These are phyloP conservation scores for Lymantria dispar DNA, from an alignment of 2,888 invertebrate species.

Conservation along the genomic window DNA sequence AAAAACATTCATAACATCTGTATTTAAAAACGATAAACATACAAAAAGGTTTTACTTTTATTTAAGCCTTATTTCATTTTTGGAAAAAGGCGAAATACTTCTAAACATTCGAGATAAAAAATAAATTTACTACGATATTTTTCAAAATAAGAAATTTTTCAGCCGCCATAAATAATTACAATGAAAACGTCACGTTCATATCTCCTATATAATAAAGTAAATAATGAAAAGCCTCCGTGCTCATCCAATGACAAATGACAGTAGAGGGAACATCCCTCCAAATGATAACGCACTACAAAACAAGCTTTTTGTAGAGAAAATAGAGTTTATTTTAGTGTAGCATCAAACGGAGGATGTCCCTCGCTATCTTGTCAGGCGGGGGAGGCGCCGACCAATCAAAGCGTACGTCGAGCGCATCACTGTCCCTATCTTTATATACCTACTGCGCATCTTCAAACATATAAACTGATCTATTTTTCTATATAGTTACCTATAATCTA, in stretches of 20 bases:
- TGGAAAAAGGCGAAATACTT: too few species aligned
- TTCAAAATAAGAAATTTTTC: too few species aligned
- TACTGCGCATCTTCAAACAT: slow-evolving; percentile 59
- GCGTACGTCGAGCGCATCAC: slow-evolving; percentile 67
- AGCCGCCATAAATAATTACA: neutral
- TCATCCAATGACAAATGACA: slow-evolving; percentile 81
- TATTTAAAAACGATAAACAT: too few species aligned
- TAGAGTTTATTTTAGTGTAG: slow-evolving; percentile 37
- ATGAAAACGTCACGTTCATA: slow-evolving; percentile 23
- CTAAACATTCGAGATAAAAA: too few species aligned
- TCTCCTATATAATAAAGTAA: slow-evolving; percentile 57
- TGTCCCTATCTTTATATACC: slow-evolving; percentile 66
- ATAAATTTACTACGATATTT: too few species aligned
- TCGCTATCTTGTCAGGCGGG: slow-evolving; percentile 80
- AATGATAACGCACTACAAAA: slow-evolving; percentile 31
- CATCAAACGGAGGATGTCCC: slow-evolving; percentile 67
- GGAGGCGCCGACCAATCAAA: slow-evolving; percentile 72
- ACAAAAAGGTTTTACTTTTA: too few species aligned
- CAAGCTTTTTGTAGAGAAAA: slow-evolving; percentile 30
- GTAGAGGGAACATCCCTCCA: slow-evolving; percentile 74
- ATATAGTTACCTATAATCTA: too few species aligned
- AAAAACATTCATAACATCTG: too few species aligned
- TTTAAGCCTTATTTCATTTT: too few species aligned
- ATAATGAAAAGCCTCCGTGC: slow-evolving; percentile 71
- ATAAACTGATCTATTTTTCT: neutral